Evolutionary conservation across 2,888 invertebrate species (phyloP), one percentile per base, ranked within the genome.

Genomic region (Bellardia bayeri): DNA sequence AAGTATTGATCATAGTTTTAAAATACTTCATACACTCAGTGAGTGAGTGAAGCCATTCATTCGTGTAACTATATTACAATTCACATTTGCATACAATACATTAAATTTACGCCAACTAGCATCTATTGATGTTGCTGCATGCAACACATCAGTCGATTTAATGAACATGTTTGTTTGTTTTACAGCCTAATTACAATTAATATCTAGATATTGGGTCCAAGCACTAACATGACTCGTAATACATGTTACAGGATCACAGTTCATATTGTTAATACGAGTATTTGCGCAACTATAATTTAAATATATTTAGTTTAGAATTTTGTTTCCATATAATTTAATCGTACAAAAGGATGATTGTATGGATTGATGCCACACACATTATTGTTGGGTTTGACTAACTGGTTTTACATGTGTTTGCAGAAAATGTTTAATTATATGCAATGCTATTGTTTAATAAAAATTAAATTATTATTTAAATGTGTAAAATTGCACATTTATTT

Each of bases 191-290:
- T 75, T 68, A 66, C 40, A 75, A 68, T 82, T 68, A 82, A 82
- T 82, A 61, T 83, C n/a, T 40, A 23, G 45, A 56, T 66, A 33
- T 4, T 7, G 49, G 49, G n/a, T 30, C 7, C 40, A 45, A 45
- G 51, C 37, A 1, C 11, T 82, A 58, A 58, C 42, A 33, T 5
- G 33, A 54, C 51, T 37, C 54, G 49, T 74, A 61, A 69, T 79
- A 66, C 37, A 37, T 37, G 37, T 75, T 80, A 49, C 68, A 78
- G 84, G 87, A 85, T 87, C 84, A 87, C 82, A 87, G 87, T 78
- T 79, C 85, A 85, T 87, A 82, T 66, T 82, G 84, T 81, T 87
- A 87, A 87, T 45, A 56, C 8, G 37, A 71, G 64, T 75, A 74
- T 85, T 75, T 69, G 51, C n/a, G 45, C 56, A 63, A 37, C 75